Evolutionary conservation across 2,113 vertebrate genomes (phyloP).

Genomic region (Cyanistes caeruleus): DNA sequence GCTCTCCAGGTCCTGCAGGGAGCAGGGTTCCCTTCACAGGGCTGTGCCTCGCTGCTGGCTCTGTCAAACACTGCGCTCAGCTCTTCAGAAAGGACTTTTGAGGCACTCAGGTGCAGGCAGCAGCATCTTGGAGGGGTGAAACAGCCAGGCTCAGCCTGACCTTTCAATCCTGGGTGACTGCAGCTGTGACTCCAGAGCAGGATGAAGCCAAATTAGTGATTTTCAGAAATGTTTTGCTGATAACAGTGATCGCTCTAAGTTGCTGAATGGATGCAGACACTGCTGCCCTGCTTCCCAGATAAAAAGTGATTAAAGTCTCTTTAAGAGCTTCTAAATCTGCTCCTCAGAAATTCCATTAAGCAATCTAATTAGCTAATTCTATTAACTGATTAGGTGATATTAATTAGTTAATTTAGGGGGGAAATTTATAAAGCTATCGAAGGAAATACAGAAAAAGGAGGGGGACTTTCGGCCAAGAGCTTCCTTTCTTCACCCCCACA

Average conservation of each 20-base stretch:
- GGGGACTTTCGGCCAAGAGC: slow-evolving; percentile 36
- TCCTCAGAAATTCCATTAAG: slow-evolving; percentile 73
- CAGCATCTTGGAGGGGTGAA: neutral
- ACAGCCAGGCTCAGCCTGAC: neutral
- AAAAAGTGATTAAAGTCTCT: slow-evolving; percentile 74
- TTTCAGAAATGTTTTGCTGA: slow-evolving; percentile 27
- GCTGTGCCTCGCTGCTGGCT: neutral
- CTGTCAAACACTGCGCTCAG: neutral
- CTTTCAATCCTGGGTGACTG: neutral
- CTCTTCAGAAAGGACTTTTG: neutral
- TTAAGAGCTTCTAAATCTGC: slow-evolving; percentile 69
- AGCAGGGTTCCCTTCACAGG: neutral
- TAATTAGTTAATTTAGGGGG: slow-evolving; percentile 71
- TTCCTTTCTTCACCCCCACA: slow-evolving; percentile 54
- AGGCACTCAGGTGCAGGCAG: neutral
- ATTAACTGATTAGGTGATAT: slow-evolving; percentile 75
- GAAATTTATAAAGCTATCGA: slow-evolving; percentile 58
- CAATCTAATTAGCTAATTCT: slow-evolving; percentile 75
- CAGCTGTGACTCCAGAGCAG: neutral
- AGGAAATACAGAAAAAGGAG: slow-evolving; percentile 61
- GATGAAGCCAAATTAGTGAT: neutral
- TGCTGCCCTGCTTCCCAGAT: slow-evolving; percentile 18
- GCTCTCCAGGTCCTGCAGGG: neutral
- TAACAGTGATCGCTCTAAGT: neutral
- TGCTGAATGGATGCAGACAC: slow-evolving; percentile 12